A percentile compares a stretch with the other conserved stretches of the same genome.
Evolutionary conservation across 2,888 invertebrate genomes (phyloP).

Genomic region (Rhodophaea formosa): DNA sequence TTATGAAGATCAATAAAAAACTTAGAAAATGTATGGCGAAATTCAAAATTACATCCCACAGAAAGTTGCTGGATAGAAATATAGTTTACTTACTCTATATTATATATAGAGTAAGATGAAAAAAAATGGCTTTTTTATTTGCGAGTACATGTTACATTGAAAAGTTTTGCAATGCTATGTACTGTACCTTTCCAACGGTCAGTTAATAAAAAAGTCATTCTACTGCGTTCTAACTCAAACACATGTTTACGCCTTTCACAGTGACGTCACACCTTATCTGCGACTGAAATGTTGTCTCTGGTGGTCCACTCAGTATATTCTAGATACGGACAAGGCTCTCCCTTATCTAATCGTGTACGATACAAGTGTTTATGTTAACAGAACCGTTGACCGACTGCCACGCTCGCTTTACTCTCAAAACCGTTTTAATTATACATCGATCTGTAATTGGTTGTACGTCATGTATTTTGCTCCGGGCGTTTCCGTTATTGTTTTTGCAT

Average conservation of each 20-base stretch:
- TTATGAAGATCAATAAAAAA: too few relatives aligned
- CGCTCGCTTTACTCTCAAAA: slow-evolving; percentile 2
- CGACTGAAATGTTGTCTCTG: not conserved
- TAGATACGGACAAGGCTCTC: slow-evolving; percentile 14
- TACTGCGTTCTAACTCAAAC: too few relatives aligned
- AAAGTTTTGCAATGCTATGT: too few relatives aligned
- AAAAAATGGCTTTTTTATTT: too few relatives aligned
- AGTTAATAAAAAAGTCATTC: too few relatives aligned
- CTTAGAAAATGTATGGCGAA: too few relatives aligned
- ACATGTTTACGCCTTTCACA: not conserved
- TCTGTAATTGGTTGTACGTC: slow-evolving; percentile 1
- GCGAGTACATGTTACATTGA: too few relatives aligned
- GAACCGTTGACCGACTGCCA: slow-evolving; percentile 5
- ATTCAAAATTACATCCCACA: too few relatives aligned
- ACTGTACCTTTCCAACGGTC: too few relatives aligned
- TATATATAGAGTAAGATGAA: too few relatives aligned
- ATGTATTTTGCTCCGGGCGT: not conserved
- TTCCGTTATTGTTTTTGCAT: not conserved
- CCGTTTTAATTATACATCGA: slow-evolving; percentile 11
- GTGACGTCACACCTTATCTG: slow-evolving; percentile 4
- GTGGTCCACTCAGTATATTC: slow-evolving; percentile 2
- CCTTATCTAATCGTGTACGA: slow-evolving; percentile 15
- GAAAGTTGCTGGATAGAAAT: too few relatives aligned
- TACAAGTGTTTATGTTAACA: not conserved
- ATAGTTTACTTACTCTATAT: too few relatives aligned